Conservation (phyloP, 2,888 invertebrate species). For the Troides helena region DNA sequence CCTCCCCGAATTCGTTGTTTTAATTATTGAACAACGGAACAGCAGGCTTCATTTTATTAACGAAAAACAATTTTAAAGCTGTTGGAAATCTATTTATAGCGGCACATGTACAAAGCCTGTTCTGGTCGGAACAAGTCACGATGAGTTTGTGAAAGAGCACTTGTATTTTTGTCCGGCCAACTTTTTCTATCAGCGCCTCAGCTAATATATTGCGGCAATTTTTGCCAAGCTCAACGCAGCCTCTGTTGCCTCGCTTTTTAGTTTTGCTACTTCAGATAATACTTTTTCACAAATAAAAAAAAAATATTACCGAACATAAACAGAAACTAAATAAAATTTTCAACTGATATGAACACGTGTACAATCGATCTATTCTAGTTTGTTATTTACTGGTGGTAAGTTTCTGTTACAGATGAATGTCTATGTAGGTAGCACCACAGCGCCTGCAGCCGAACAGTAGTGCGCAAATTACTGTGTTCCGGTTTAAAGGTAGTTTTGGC, state of each 20-base stretch:
- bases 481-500: too few species aligned
- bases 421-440: too few species aligned
- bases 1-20: background rate
- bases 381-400: too few species aligned
- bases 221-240: conserved; percentile 30
- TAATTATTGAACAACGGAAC: background rate
- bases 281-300: background rate
- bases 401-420: too few species aligned
- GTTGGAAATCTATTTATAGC: conserved; percentile 10
- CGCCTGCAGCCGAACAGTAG: too few species aligned
- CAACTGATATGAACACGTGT: background rate
- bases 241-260: conserved; percentile 11
- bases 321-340: background rate
- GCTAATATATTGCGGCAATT: conserved; percentile 63
- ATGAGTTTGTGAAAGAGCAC: conserved; percentile 28
- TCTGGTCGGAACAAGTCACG: conserved; percentile 18
- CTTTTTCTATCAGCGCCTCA: conserved; percentile 61
- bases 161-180: conserved; percentile 41
- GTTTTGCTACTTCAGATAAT: conserved; percentile 13
- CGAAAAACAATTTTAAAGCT: conserved; percentile 14
- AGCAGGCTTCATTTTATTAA: background rate
- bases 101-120: conserved; percentile 12
- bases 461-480: too few species aligned
- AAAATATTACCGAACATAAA: background rate
- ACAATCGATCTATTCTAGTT: too few species aligned